Evolutionary conservation across 2,113 vertebrate species (phyloP).

Genomic region (Ornithorhynchus anatinus): DNA sequence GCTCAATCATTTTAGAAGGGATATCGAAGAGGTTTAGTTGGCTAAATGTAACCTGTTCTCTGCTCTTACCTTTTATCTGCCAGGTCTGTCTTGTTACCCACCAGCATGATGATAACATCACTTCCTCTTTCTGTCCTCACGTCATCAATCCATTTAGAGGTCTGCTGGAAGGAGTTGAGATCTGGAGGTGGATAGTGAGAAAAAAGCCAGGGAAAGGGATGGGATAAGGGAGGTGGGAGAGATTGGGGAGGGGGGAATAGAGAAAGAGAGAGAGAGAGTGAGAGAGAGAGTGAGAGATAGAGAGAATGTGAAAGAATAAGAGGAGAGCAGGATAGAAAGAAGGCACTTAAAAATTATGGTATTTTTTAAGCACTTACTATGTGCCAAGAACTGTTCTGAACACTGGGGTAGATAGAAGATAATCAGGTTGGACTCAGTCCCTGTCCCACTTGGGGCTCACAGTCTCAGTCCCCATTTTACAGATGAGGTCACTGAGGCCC

Average conservation of each 20-base stretch:
- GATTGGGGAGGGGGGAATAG: neutral
- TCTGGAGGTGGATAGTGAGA: conserved; percentile 67
- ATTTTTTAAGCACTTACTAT: too few relatives aligned
- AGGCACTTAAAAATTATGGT: too few relatives aligned
- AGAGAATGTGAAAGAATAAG: neutral
- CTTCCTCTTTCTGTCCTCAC: conserved; percentile 92
- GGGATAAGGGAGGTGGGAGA: rapidly evolving
- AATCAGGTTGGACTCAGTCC: too few relatives aligned
- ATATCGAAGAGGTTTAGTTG: neutral
- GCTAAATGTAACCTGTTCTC: rapidly evolving
- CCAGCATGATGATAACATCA: conserved; percentile 93
- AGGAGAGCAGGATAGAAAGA: neutral
- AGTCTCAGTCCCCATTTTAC: too few relatives aligned
- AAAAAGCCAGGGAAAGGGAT: neutral
- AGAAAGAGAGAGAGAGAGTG: neutral
- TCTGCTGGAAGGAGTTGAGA: conserved; percentile 92
- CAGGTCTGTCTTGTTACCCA: conserved; percentile 93
- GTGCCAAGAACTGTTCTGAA: too few relatives aligned
- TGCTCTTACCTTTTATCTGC: conserved; percentile 85
- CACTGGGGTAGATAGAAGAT: too few relatives aligned
- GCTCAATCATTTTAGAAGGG: neutral
- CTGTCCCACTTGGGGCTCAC: too few relatives aligned
- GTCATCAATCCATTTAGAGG: conserved; percentile 94
- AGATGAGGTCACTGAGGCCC: too few relatives aligned
- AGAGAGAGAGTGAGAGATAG: neutral